Evolutionary conservation across 2,113 vertebrate species (phyloP).

Genomic region (Panthera leo): DNA sequence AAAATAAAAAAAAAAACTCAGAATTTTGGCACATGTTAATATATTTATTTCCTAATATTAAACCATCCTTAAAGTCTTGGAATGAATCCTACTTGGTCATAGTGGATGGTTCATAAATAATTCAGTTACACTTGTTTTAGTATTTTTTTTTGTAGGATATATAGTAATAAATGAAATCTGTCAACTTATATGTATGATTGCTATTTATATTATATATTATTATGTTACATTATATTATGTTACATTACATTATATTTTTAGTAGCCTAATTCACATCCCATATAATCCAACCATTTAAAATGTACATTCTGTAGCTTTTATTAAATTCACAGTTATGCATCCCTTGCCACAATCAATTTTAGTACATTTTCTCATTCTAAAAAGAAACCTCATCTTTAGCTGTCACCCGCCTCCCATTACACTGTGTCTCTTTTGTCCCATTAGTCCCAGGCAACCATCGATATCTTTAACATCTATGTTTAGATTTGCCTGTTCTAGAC

Average conservation of each 20-base stretch:
- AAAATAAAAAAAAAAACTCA: too few species aligned
- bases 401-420: background rate
- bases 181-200: background rate
- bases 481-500: background rate
- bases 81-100: background rate
- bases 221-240: background rate
- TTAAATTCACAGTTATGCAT: background rate
- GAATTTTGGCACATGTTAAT: background rate
- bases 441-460: background rate
- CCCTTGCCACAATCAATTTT: background rate
- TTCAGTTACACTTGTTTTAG: background rate
- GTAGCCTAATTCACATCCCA: background rate
- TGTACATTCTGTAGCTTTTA: background rate
- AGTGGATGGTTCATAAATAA: background rate
- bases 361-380: background rate
- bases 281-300: background rate
- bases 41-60: background rate
- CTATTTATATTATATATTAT: background rate
- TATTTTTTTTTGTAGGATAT: background rate
- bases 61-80: background rate
- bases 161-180: background rate
- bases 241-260: background rate
- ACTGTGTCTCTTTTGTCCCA: background rate
- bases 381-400: background rate
- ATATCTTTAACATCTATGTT: background rate